These are phyloP conservation scores for Circaetus cinerascens DNA, from an alignment of 2,113 vertebrate genomes.

Conservation along the genomic window DNA sequence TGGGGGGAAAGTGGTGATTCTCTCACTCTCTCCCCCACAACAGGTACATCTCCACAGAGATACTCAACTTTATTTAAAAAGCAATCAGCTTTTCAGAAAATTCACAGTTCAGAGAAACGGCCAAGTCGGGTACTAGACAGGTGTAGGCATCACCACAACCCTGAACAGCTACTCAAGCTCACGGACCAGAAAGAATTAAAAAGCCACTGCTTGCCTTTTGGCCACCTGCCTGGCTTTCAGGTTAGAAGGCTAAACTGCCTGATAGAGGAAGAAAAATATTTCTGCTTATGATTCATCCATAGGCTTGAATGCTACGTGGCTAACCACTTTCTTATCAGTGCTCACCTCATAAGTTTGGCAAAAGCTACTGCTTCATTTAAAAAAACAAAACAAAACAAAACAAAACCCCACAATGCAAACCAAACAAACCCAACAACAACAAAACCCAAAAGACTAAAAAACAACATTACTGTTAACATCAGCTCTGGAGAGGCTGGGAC, in stretches of 20 bases:
- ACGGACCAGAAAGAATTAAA: not conserved
- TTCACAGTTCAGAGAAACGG: not conserved
- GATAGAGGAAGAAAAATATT: not conserved
- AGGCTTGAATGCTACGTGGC: not conserved
- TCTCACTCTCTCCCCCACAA: not conserved
- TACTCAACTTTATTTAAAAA: not conserved
- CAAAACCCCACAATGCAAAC: not conserved
- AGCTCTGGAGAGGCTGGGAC: not conserved
- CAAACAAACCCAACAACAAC: not conserved
- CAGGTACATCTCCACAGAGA: not conserved
- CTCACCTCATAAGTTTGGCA: not conserved
- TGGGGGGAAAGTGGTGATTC: not conserved
- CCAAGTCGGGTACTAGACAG: not conserved
- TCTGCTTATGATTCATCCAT: not conserved
- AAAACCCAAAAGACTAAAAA: not conserved
- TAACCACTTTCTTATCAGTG: not conserved
- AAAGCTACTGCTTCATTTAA: not conserved
- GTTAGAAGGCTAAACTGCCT: not conserved
- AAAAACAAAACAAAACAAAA: not conserved
- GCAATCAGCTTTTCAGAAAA: not conserved
- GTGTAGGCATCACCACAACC: not conserved
- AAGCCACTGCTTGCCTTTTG: not conserved
- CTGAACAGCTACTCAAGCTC: not conserved
- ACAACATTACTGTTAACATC: not conserved
- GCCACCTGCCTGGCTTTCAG: not conserved